Conservation (phyloP, 35 echinoderm and acorn worm species). For the Ptychodera flava region DNA sequence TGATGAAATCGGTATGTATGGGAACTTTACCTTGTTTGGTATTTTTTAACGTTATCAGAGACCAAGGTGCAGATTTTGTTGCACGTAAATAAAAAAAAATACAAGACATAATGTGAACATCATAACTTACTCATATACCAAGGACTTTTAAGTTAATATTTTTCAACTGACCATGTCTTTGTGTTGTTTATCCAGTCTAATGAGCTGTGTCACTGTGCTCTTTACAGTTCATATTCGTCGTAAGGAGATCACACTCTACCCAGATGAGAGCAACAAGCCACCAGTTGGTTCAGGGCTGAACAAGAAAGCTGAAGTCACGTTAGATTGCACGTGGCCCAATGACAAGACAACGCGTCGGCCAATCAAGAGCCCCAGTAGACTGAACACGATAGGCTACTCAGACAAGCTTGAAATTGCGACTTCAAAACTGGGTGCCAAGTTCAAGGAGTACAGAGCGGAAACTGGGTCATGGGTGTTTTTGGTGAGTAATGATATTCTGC, state of each 20-base stretch:
- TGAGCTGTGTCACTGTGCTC: too few relatives aligned
- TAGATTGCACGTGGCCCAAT: conserved; percentile 85
- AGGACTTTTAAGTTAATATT: too few relatives aligned
- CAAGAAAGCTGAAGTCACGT: conserved; percentile 93
- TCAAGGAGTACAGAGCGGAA: conserved; percentile 86
- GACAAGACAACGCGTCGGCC: conserved; percentile 78
- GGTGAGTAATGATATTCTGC: conserved; percentile 29
- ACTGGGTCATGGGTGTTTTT: conserved; percentile 96
- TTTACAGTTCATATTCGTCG: conserved; percentile 82
- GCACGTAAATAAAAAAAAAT: too few relatives aligned
- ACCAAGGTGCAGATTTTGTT: too few relatives aligned
- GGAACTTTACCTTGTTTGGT: too few relatives aligned
- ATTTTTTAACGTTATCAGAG: too few relatives aligned
- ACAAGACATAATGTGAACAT: too few relatives aligned
- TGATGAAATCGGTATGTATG: conserved; percentile 88
- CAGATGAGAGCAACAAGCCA: conserved; percentile 77
- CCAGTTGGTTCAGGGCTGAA: conserved; percentile 62
- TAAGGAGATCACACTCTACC: conserved; percentile 92
- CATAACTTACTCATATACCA: too few relatives aligned
- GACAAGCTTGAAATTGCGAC: conserved; percentile 83
- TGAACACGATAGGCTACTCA: conserved; percentile 51
- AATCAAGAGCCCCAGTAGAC: conserved; percentile 64
- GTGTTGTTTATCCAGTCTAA: too few relatives aligned
- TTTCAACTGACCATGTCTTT: too few relatives aligned
- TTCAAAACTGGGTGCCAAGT: conserved; percentile 87